Base-by-base conservation (phyloP, 92 coral and sea anemone genomes). In the Epizoanthus stellaris region DNA sequence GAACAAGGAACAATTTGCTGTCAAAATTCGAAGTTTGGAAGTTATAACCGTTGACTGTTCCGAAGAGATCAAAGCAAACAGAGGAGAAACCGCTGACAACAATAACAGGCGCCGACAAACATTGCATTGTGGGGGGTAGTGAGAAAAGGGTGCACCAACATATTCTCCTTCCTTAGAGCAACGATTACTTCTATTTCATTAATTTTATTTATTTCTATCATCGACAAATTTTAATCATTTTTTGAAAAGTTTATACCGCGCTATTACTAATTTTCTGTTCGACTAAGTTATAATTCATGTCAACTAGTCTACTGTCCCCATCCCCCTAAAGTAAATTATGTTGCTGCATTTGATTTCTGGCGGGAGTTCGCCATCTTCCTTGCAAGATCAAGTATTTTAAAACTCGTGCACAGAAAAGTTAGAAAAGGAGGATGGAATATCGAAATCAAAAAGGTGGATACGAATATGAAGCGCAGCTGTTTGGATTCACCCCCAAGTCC, bases 401-500 rank as follows among this genome's bases (percentile, higher is more conserved):
- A 6, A 4, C 9, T 13, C 6, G 3, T 9, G 38, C 57, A 17
- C 16, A 12, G 23, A 45, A 36, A 34, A 68, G 19, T 34, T 59
- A 38, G 70, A 61, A 54, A 62, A 11, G 8, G 38, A 76, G 59
- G 45, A 92, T 90, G 93, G 95, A 85, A 13, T 80, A 76, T 54
- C 66, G 75, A 17, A 20, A 21, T 64, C 71, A 64, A 56, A 81
- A 67, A 21, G 82, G 76, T n/a, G 94, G 89, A 20, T 43, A 82
- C 47, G 99, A 93, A 73, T 97, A 97, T 63, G 98, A 90, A 59
- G 89, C 92, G 2, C 99, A 97, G 85, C 91, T 97, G 57, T 97
- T 97, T 75, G 99, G 99, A 21, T 97, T 97, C 74, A 97, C 98
- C 0, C 99, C 99, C 25, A 95, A 91, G 63, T 91, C 99, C 11